Percentiles rank a stretch among this genome's conserved stretches.
phyloP scores from a whole-genome alignment of 2,113 vertebrate genomes.

The Gavialis gangeticus region DNA sequence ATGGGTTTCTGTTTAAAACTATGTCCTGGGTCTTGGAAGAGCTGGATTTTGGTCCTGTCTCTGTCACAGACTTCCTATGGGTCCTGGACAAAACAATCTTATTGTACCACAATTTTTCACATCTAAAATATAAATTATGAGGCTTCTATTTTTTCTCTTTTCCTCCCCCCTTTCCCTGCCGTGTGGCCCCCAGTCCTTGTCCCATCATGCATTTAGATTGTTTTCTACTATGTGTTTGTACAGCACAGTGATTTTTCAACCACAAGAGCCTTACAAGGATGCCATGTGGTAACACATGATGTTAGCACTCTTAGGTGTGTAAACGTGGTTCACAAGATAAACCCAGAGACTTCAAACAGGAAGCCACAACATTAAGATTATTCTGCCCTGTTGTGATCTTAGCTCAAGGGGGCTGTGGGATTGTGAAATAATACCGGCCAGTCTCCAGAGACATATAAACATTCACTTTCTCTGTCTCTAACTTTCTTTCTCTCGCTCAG shows the following conservation, averaged over 20 bases:
- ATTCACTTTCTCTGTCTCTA: background rate
- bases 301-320: background rate
- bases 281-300: background rate
- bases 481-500: background rate
- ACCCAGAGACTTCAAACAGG: too few species aligned
- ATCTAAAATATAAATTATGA: background rate
- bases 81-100: background rate
- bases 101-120: background rate
- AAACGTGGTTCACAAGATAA: background rate
- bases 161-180: background rate
- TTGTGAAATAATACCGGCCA: background rate
- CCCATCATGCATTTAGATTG: background rate
- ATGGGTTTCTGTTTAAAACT: background rate
- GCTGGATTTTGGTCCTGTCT: fast-evolving
- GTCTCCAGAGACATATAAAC: background rate
- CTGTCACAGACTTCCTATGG: fast-evolving
- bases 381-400: background rate
- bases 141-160: background rate
- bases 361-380: too few species aligned
- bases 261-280: background rate
- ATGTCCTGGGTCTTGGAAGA: fast-evolving
- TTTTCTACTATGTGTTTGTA: background rate
- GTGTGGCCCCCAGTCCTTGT: background rate
- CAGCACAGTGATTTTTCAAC: background rate
- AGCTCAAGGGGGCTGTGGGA: background rate